phyloP scores from a whole-genome alignment of 2,113 vertebrate genomes.

The Alligator sinensis region DNA sequence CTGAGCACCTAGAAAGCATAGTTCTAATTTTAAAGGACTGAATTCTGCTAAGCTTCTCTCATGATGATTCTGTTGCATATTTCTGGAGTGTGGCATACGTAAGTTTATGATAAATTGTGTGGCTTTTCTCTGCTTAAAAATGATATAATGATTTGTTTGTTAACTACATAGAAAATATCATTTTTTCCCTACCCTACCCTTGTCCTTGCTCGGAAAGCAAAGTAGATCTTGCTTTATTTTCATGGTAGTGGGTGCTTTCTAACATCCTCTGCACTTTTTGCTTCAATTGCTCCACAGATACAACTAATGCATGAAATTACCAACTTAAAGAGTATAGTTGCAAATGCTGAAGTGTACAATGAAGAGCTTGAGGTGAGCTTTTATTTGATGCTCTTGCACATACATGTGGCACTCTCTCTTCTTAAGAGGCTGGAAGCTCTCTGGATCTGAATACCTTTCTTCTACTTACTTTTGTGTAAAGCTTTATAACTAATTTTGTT shows the following conservation, averaged over 20 bases:
- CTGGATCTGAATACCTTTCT: neutral
- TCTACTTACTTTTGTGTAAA: neutral
- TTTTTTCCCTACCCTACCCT: neutral
- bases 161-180: neutral
- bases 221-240: constrained; percentile 4
- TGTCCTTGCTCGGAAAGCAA: neutral
- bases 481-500: neutral
- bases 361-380: constrained; percentile 86
- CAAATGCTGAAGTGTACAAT: constrained; percentile 80
- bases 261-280: constrained; percentile 65
- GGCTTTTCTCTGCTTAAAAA: neutral
- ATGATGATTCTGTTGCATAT: neutral
- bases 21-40: neutral
- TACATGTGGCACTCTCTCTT: neutral
- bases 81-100: neutral
- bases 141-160: neutral
- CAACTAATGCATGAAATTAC: constrained; percentile 87
- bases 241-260: constrained; percentile 55
- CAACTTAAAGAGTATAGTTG: constrained; percentile 80
- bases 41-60: neutral
- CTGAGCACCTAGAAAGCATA: neutral
- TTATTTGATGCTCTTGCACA: constrained; percentile 8
- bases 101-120: neutral
- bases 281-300: constrained; percentile 80
- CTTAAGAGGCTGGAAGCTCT: neutral